A percentile compares a stretch with the other conserved stretches of the same genome.
phyloP scores from a whole-genome alignment of 2,888 invertebrate species.

The Chironomus riparius region DNA sequence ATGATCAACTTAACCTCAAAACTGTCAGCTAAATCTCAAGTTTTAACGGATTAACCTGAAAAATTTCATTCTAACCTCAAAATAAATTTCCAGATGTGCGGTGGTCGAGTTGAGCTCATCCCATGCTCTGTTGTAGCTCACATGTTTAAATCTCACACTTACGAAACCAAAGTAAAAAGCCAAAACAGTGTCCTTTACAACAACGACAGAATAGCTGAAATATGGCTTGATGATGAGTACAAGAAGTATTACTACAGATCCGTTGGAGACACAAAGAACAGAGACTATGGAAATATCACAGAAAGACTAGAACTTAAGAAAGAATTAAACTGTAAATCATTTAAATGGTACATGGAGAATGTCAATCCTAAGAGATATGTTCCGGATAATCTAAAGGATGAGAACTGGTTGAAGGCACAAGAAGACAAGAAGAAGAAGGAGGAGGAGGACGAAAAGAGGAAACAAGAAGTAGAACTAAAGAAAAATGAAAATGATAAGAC shows the following conservation, averaged over 20 bases:
- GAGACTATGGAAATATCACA: background rate
- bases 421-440: too few relatives aligned
- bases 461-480: too few relatives aligned
- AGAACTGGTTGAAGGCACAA: too few relatives aligned
- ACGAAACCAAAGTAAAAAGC: background rate
- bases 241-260: background rate
- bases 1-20: too few relatives aligned
- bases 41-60: too few relatives aligned
- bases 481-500: too few relatives aligned
- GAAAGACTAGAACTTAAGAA: background rate
- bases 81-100: background rate
- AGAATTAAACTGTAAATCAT: background rate
- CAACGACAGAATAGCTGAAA: conserved; percentile 9
- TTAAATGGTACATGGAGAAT: background rate
- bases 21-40: too few relatives aligned
- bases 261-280: background rate
- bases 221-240: background rate
- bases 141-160: background rate
- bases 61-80: too few relatives aligned
- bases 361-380: background rate
- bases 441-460: too few relatives aligned
- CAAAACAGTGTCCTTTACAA: background rate
- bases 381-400: background rate
- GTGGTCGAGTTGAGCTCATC: background rate
- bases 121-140: background rate